Conservation (phyloP, 2,113 vertebrate genomes). For the Brachirus orientalis region DNA sequence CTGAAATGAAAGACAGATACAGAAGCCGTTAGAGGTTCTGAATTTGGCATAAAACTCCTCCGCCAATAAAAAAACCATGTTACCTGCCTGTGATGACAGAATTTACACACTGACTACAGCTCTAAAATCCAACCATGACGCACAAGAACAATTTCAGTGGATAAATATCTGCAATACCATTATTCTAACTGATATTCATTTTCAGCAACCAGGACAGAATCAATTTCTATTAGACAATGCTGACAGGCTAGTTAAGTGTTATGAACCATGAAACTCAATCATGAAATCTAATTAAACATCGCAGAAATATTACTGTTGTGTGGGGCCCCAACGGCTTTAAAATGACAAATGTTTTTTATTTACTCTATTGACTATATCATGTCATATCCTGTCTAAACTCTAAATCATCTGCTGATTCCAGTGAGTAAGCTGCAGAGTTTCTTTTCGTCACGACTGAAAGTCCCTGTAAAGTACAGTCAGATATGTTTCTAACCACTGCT, state of each 20-base stretch:
- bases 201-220: conserved; percentile 39
- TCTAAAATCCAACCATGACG: background rate
- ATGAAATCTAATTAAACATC: conserved; percentile 57
- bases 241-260: conserved; percentile 51
- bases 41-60: too few species aligned
- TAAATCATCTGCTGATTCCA: background rate
- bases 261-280: conserved; percentile 64
- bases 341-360: conserved; percentile 40
- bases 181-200: conserved; percentile 40
- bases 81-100: background rate
- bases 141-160: conserved; percentile 14
- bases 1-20: too few species aligned
- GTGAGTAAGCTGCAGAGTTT: background rate
- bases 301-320: conserved; percentile 19
- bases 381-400: conserved; percentile 9
- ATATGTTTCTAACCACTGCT: too few species aligned
- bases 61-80: background rate
- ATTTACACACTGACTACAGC: conserved; percentile 10
- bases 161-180: conserved; percentile 35
- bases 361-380: conserved; percentile 13
- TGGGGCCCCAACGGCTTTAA: conserved; percentile 21
- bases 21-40: too few species aligned
- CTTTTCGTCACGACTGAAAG: background rate
- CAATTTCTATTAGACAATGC: conserved; percentile 42
- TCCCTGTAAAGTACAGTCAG: too few species aligned